phyloP scores from a whole-genome alignment of 1,140 invertebrate genomes.

The Drosophila carrolli region DNA sequence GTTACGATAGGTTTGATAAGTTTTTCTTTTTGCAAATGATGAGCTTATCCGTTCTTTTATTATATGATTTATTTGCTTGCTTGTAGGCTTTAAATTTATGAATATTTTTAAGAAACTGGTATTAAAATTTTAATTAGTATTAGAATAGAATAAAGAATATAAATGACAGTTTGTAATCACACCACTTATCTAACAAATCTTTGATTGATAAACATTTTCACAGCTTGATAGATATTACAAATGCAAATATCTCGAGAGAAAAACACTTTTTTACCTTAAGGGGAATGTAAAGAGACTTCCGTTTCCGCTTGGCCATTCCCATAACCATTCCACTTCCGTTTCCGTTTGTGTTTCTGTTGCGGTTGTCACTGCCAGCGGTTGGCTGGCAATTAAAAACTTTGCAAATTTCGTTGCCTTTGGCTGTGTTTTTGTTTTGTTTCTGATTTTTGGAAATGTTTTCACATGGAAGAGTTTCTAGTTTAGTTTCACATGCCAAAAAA shows the following conservation, averaged over 20 bases:
- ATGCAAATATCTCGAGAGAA: not conserved
- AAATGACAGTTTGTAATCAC: too few species aligned
- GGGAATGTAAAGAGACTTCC: slow-evolving; percentile 14
- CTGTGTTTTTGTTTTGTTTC: slow-evolving; percentile 12
- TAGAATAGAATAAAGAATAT: too few species aligned
- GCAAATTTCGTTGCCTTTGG: slow-evolving; percentile 49
- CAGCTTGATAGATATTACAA: not conserved
- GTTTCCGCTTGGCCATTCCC: slow-evolving; percentile 2
- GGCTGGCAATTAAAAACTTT: slow-evolving; percentile 80
- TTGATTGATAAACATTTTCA: too few species aligned
- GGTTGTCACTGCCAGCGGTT: slow-evolving; percentile 77
- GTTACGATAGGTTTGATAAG: too few species aligned
- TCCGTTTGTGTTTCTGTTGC: slow-evolving; percentile 12
- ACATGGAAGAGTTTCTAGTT: slow-evolving; percentile 20
- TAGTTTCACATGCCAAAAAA: not conserved
- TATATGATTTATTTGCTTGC: not conserved
- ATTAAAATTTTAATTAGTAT: too few species aligned
- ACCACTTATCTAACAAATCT: too few species aligned
- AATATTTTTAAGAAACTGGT: too few species aligned
- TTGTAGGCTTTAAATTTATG: too few species aligned
- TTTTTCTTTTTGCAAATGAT: too few species aligned
- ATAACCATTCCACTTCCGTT: not conserved
- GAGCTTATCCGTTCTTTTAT: not conserved
- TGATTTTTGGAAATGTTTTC: slow-evolving; percentile 26
- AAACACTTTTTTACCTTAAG: not conserved